A percentile compares a stretch with the other conserved stretches of the same genome.
phyloP scores from a whole-genome alignment of 2,888 invertebrate species.

The Heterodera filipjevi region DNA sequence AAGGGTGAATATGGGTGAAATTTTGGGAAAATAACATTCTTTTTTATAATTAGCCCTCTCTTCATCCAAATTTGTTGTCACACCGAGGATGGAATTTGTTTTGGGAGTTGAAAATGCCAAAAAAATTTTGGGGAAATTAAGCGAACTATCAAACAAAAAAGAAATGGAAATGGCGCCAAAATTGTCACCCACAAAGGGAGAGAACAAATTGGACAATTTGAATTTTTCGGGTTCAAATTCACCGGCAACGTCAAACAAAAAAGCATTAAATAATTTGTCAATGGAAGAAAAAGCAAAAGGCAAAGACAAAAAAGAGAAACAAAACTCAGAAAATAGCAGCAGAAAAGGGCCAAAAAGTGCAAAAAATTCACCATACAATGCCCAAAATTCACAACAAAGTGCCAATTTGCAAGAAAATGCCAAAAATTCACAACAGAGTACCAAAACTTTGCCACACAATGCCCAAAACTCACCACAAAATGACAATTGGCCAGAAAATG shows the following conservation, averaged over 20 bases:
- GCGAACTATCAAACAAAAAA: background rate
- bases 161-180: background rate
- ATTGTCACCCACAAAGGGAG: background rate
- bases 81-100: background rate
- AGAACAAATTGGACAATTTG: background rate
- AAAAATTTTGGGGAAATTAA: background rate
- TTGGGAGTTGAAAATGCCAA: background rate
- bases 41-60: background rate
- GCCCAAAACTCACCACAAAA: too few species aligned
- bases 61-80: background rate
- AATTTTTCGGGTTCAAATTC: background rate
- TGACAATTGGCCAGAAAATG: background rate
- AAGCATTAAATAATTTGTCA: background rate
- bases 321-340: background rate
- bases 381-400: too few species aligned
- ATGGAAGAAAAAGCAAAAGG: background rate
- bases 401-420: background rate
- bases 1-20: background rate
- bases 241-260: background rate
- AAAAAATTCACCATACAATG: background rate
- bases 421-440: background rate
- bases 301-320: background rate
- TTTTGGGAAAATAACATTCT: background rate
- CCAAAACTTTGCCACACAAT: background rate
- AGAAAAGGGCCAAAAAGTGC: background rate